Percentiles rank a stretch among this genome's conserved stretches.
Evolutionary conservation across 2,888 invertebrate genomes (phyloP).

Genomic region (Anticlea derivata): DNA sequence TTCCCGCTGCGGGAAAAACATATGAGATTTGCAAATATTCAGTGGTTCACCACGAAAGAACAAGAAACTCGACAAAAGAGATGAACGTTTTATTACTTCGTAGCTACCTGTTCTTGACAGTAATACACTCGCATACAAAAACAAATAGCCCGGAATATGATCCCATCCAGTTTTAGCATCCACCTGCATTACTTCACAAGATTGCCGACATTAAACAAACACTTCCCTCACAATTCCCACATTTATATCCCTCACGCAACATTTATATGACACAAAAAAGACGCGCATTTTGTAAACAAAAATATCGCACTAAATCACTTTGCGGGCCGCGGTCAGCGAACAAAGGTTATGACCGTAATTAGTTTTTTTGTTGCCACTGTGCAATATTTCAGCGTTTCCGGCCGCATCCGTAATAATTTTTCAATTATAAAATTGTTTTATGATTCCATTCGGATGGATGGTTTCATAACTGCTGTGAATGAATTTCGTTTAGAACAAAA

Average conservation of each 20-base stretch:
- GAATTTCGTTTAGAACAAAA: slow-evolving; percentile 4
- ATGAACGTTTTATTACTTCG: background rate
- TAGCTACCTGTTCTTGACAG: background rate
- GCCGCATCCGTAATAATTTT: slow-evolving; percentile 69
- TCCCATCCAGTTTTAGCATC: slow-evolving; percentile 10
- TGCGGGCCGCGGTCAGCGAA: slow-evolving; percentile 39
- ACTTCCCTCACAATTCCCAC: slow-evolving; percentile 14
- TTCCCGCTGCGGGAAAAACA: too few relatives aligned
- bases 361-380: slow-evolving; percentile 61
- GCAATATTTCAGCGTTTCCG: slow-evolving; percentile 64
- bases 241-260: slow-evolving; percentile 26
- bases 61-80: background rate
- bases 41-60: too few relatives aligned
- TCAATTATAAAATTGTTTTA: slow-evolving; percentile 58
- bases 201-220: slow-evolving; percentile 29
- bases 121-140: slow-evolving; percentile 15
- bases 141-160: slow-evolving; percentile 16
- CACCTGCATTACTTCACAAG: slow-evolving; percentile 21
- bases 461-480: slow-evolving; percentile 26
- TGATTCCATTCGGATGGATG: slow-evolving; percentile 45
- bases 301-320: slow-evolving; percentile 58
- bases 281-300: slow-evolving; percentile 41
- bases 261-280: slow-evolving; percentile 37
- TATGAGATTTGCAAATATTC: too few relatives aligned
- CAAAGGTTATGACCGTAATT: slow-evolving; percentile 62